Evolutionary conservation across 2,888 invertebrate genomes (phyloP), one percentile per base, ranked within the genome.

Genomic region (Leptopilina drosophilae): DNA sequence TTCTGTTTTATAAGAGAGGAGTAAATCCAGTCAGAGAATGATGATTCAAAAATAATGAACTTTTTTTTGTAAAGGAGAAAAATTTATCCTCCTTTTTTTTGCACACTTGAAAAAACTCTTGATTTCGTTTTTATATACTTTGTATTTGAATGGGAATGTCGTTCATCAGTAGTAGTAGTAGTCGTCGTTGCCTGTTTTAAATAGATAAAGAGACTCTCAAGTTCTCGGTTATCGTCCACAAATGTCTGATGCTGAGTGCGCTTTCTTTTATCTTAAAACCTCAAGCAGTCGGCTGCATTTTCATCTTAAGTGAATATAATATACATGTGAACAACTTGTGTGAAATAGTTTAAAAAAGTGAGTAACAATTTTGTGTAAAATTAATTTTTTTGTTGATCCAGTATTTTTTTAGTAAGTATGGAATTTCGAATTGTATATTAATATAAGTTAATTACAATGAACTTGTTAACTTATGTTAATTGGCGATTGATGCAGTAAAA

Each of bases 171-270:
- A 40, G 40, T 64, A 40, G 40, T 64, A 5, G 62, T 64, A 40
- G 40, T 64, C 0, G 62, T 64, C 5, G 64, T 64, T 33, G 64
- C 12, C 64, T 64, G 33, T 20, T 64, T 33, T 64, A 64, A 64
- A 40, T 64, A 40, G 64, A 64, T 64, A 64, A 64, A 64, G 40
- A 33, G 40, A 64, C 64, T 33, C 65, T 65, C 65, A 65, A 65
- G 65, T 65, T 65, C 65, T 65, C 40, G 42, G 66, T 66, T 49
- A 67, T 49, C 46, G 15, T 67, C 67, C 46, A 46, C 49, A 20
- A 67, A 46, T 67, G 67, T 20, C 20, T 69, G 49, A 49, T 49
- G 53, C 69, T 69, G 69, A 69, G 49, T 33, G 15, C 12, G 69
- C 67, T 12, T 20, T 53, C 53, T 53, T 26, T 53, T 14, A 12